These are phyloP conservation scores for Trididemnum miniatum DNA, from an alignment of 23 tunicate species.

Conservation along the genomic window DNA sequence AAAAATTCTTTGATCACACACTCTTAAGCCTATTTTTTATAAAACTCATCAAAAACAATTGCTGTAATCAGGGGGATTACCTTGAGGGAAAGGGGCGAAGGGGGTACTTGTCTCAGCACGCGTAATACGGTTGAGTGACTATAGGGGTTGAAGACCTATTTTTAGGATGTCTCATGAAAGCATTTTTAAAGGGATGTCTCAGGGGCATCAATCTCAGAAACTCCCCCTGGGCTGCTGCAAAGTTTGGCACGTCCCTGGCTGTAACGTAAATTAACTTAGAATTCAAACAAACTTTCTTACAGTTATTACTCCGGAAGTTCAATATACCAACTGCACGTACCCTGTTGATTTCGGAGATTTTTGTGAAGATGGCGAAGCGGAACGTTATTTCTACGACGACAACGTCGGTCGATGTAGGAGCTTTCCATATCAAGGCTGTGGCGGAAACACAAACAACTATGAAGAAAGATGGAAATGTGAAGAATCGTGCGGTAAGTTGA, in stretches of 20 bases:
- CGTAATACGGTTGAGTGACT: too few relatives aligned
- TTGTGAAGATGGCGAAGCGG: neutral
- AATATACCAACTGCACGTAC: neutral
- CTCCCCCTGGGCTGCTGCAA: too few relatives aligned
- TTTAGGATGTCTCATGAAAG: too few relatives aligned
- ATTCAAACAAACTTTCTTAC: neutral
- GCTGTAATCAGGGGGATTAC: too few relatives aligned
- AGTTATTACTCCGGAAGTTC: neutral
- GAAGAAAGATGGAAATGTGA: conserved; percentile 1
- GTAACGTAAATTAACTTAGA: neutral
- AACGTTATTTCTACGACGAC: neutral
- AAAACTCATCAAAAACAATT: too few relatives aligned
- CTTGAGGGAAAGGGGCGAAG: too few relatives aligned
- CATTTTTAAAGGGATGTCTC: too few relatives aligned
- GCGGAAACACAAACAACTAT: conserved; percentile 5
- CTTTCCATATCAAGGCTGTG: neutral
- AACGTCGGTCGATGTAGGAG: neutral
- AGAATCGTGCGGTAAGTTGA: conserved; percentile 14
- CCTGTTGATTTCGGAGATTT: neutral
- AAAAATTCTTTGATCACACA: too few relatives aligned
- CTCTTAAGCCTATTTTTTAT: too few relatives aligned
- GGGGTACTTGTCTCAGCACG: too few relatives aligned
- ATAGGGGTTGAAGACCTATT: too few relatives aligned
- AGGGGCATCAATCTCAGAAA: too few relatives aligned
- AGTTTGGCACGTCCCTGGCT: neutral